Percentiles rank a stretch among this genome's conserved stretches.
These are phyloP conservation scores for Sarcophaga carnaria DNA, from an alignment of 2,888 invertebrate species.

Conservation along the genomic window DNA sequence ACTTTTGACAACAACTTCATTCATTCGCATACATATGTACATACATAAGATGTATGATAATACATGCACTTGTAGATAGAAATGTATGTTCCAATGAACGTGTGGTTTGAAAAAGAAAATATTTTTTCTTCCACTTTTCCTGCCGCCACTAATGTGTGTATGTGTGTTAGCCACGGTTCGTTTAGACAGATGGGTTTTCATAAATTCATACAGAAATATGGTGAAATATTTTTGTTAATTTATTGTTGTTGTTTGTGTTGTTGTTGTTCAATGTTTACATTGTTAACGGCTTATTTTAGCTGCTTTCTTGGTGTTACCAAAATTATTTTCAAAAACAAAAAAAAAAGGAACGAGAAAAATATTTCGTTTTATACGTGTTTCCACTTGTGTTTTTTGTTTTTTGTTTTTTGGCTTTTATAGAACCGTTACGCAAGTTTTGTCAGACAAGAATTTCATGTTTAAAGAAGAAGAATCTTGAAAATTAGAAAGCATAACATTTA, in stretches of 20 bases:
- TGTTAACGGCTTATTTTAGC: conserved; percentile 55
- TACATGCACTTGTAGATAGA: too few species aligned
- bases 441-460: conserved; percentile 45
- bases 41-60: too few species aligned
- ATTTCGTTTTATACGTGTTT: conserved; percentile 22
- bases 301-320: conserved; percentile 35
- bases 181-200: conserved; percentile 26
- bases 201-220: conserved; percentile 34
- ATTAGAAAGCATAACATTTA: conserved; percentile 66
- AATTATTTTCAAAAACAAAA: background rate
- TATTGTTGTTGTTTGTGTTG: background rate
- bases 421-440: conserved; percentile 59
- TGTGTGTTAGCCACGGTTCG: background rate
- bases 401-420: conserved; percentile 23
- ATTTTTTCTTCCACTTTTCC: background rate
- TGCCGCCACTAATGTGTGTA: background rate
- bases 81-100: background rate
- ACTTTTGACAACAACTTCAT: conserved; percentile 35
- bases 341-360: conserved; percentile 14
- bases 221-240: conserved; percentile 33
- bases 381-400: too few species aligned
- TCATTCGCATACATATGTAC: conserved; percentile 4
- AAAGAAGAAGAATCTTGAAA: conserved; percentile 41
- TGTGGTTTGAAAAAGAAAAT: conserved; percentile 15
- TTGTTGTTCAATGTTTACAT: conserved; percentile 33